These are phyloP conservation scores for Apis cerana DNA, from an alignment of 1,140 invertebrate genomes.

Conservation along the genomic window DNA sequence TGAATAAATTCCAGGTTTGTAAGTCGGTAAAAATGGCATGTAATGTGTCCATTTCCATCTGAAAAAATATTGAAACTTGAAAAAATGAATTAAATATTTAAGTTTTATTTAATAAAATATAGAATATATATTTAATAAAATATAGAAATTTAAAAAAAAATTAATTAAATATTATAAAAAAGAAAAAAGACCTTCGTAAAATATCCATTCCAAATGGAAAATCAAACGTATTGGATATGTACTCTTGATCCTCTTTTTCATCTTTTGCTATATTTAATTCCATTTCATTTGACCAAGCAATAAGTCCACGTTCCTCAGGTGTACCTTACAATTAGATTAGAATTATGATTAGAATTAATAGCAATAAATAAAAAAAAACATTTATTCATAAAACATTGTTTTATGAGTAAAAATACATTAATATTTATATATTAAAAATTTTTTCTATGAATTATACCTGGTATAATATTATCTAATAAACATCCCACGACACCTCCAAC, in stretches of 20 bases:
- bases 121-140: too few species aligned
- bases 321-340: slow-evolving; percentile 82
- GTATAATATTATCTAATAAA: slow-evolving; percentile 92
- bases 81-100: neutral
- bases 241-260: slow-evolving; percentile 72
- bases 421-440: neutral
- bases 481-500: slow-evolving; percentile 91
- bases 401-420: neutral
- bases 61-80: slow-evolving; percentile 68
- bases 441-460: slow-evolving; percentile 84
- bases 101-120: too few species aligned
- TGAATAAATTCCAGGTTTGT: slow-evolving; percentile 74
- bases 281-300: slow-evolving; percentile 88
- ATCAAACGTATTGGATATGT: slow-evolving; percentile 85
- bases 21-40: slow-evolving; percentile 87
- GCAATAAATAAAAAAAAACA: slow-evolving; percentile 15
- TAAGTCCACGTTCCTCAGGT: slow-evolving; percentile 85
- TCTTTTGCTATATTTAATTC: slow-evolving; percentile 79
- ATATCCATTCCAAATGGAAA: slow-evolving; percentile 87
- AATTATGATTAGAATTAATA: neutral
- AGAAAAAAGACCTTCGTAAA: slow-evolving; percentile 80
- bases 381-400: too few species aligned
- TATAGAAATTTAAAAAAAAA: neutral
- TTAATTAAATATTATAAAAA: neutral
- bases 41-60: slow-evolving; percentile 86